These are phyloP conservation scores for Sebastes hubbsi DNA, from an alignment of 2,797 vertebrate species.

Conservation along the genomic window DNA sequence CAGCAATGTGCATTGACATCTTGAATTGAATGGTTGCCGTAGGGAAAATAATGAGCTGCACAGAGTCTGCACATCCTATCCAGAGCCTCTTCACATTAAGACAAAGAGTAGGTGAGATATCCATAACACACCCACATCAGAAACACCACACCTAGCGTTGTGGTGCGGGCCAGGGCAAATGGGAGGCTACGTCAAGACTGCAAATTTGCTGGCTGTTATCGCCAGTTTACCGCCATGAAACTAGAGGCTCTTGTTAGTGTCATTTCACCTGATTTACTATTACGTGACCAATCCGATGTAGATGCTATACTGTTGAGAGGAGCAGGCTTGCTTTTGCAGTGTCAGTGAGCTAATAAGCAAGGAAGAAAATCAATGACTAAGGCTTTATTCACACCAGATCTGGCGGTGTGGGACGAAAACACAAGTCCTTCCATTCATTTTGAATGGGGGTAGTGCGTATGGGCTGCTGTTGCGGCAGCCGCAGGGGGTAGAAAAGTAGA, in stretches of 20 bases:
- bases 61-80: fast-evolving
- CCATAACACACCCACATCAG: background rate
- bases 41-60: background rate
- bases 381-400: too few relatives aligned
- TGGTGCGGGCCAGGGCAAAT: background rate
- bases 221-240: background rate
- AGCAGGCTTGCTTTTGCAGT: background rate
- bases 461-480: too few relatives aligned
- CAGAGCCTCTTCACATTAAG: background rate
- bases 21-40: background rate
- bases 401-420: too few relatives aligned
- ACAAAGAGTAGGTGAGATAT: background rate
- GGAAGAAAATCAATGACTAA: fast-evolving
- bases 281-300: background rate
- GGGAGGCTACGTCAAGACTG: background rate
- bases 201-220: background rate
- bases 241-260: background rate
- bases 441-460: too few relatives aligned
- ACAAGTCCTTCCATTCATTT: too few relatives aligned
- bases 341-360: too few relatives aligned
- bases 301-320: background rate
- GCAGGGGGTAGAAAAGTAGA: too few relatives aligned
- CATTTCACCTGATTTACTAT: background rate
- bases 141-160: background rate
- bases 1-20: background rate